Evolutionary conservation across 2,888 invertebrate species (phyloP).

Genomic region (Cheilosia grossa): DNA sequence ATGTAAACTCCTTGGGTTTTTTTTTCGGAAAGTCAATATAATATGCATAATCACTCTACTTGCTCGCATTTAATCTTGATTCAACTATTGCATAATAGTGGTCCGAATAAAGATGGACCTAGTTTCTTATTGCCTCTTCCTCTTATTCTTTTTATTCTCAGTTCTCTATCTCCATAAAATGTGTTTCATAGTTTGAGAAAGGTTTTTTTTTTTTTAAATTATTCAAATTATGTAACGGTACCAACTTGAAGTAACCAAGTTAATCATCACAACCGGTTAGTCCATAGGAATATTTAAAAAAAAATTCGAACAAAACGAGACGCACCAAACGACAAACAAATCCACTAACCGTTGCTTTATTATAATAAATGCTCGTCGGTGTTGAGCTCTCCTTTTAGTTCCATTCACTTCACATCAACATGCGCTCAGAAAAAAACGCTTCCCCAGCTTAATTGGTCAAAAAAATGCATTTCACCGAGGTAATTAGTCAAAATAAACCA

Average conservation of each 20-base stretch:
- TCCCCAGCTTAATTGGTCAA: neutral
- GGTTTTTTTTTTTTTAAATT: neutral
- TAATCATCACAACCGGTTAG: conserved; percentile 39
- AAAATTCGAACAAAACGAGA: conserved; percentile 10
- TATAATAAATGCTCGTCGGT: conserved; percentile 27
- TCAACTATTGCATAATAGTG: conserved; percentile 33
- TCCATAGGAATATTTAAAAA: conserved; percentile 5
- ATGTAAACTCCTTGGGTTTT: too few species aligned
- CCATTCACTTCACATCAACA: conserved; percentile 18
- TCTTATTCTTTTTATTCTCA: too few species aligned
- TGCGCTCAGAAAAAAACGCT: neutral
- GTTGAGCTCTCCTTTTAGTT: conserved; percentile 7
- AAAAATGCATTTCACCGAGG: conserved; percentile 22
- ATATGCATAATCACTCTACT: neutral
- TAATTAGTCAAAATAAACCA: conserved; percentile 30
- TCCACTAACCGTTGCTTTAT: conserved; percentile 31
- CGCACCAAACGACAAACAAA: neutral
- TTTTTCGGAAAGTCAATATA: too few species aligned
- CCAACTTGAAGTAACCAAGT: conserved; percentile 20
- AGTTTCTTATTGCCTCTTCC: neutral
- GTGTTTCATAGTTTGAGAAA: conserved; percentile 7
- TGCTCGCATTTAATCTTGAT: neutral
- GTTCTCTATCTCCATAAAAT: conserved; percentile 32
- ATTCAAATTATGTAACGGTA: conserved; percentile 59
- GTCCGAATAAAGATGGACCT: neutral